Evolutionary conservation across 2,888 invertebrate species (phyloP), one percentile per base, ranked within the genome.

Genomic region (Alcis repandata): DNA sequence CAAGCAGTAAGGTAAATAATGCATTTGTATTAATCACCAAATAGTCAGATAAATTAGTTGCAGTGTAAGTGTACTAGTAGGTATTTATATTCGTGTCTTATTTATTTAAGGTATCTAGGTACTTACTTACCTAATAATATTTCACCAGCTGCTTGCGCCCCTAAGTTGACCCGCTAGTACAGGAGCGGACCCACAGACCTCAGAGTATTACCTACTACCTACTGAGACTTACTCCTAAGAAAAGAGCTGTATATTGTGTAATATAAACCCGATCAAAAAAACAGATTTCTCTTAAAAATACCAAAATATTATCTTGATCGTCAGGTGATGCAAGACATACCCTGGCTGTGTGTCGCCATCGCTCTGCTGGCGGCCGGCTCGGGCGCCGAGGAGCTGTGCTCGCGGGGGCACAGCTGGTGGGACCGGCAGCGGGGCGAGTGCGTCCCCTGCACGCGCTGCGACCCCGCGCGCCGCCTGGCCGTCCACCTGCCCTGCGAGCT

Each of bases 401-500:
- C 93, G 80, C 94, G 94, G 70, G 95, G 96, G 53, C 92, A 94
- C 73, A 95, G 95, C 85, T 97, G 95, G 95, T 96, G 96, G 95
- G 95, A 96, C 86, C 92, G 95, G 70, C 92, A 94, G 75, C 92
- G 92, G 71, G 95, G 95, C 83, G 87, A 88, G 75, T 97, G 97
- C 88, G 89, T 94, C 77, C 95, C 95, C 66, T 97, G 97, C 92
- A 95, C 96, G 61, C 93, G 93, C 80, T 97, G 97, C 89, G 95
- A 95, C 75, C 90, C 93, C 19, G 79, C 87, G 56, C 84, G 86
- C 65, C 94, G 94, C 61, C 86, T 94, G 76, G 95, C 96, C 68
- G 96, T 96, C 45, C 85, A 95, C 69, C 94, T 95, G 59, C 97
- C 97, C 61, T 97, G 97, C 88, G 96, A 96, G 78, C 89, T 95